Conservation (phyloP, 2,888 invertebrate genomes). For the Apomyelois bistriatella region DNA sequence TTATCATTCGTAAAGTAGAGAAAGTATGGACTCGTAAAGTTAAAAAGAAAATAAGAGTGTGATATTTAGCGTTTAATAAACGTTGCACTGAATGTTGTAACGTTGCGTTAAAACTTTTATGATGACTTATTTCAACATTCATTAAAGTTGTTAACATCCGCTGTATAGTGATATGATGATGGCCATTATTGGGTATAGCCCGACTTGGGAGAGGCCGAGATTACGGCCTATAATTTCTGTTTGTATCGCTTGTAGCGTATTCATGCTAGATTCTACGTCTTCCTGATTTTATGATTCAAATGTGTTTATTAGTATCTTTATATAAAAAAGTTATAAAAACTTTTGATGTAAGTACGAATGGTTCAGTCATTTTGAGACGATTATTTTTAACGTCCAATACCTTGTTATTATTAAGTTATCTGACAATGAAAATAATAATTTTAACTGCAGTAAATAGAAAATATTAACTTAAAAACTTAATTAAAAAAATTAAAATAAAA, state of each 20-base stretch:
- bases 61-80: constrained; percentile 63
- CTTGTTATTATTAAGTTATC: too few relatives aligned
- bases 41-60: constrained; percentile 47
- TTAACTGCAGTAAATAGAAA: too few relatives aligned
- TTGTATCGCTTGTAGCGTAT: background rate
- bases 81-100: constrained; percentile 43
- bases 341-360: background rate
- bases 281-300: background rate
- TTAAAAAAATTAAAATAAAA: too few relatives aligned
- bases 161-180: background rate
- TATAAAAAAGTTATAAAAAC: background rate
- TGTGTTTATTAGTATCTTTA: background rate
- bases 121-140: constrained; percentile 31
- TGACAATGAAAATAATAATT: too few relatives aligned
- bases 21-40: constrained; percentile 46
- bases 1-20: constrained; percentile 62
- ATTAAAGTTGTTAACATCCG: background rate
- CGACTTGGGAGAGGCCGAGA: background rate
- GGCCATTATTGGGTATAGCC: background rate
- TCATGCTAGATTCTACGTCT: background rate
- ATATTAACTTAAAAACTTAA: too few relatives aligned
- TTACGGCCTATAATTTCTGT: background rate
- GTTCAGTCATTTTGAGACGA: too few relatives aligned
- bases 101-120: constrained; percentile 24
- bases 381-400: too few relatives aligned